Conservation (phyloP, 2,797 vertebrate genomes). For the Etheostoma perlongum region DNA sequence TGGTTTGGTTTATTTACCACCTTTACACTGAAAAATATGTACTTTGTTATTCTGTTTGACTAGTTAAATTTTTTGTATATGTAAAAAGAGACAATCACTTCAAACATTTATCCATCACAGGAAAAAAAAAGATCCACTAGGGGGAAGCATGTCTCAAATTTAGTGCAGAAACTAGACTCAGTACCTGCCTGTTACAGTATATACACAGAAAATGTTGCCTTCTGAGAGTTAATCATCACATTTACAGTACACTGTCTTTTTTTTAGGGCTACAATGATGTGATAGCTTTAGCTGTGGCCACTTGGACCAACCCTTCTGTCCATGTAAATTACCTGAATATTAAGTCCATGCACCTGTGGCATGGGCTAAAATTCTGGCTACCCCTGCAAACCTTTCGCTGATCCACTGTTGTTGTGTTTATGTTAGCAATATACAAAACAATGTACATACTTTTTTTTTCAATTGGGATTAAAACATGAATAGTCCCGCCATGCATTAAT, state of each 20-base stretch:
- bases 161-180: constrained; percentile 19
- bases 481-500: neutral
- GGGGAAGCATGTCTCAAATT: constrained; percentile 70
- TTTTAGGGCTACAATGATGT: constrained; percentile 57
- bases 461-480: neutral
- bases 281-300: constrained; percentile 80
- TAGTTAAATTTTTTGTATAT: neutral
- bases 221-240: neutral
- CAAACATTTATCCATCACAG: neutral
- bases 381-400: constrained; percentile 17
- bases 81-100: neutral
- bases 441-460: constrained; percentile 1
- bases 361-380: constrained; percentile 31
- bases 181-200: neutral
- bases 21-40: no score
- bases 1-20: constrained; percentile 53
- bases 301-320: constrained; percentile 86
- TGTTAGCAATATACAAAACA: constrained; percentile 13
- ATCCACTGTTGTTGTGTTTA: constrained; percentile 34
- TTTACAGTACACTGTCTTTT: neutral
- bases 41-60: neutral
- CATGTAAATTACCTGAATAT: constrained; percentile 50
- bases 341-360: constrained; percentile 19
- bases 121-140: constrained; percentile 68
- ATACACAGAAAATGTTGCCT: neutral